Evolutionary conservation across 2,888 invertebrate species (phyloP), one percentile per base, ranked within the genome.

Genomic region (Nyleta sp.): DNA sequence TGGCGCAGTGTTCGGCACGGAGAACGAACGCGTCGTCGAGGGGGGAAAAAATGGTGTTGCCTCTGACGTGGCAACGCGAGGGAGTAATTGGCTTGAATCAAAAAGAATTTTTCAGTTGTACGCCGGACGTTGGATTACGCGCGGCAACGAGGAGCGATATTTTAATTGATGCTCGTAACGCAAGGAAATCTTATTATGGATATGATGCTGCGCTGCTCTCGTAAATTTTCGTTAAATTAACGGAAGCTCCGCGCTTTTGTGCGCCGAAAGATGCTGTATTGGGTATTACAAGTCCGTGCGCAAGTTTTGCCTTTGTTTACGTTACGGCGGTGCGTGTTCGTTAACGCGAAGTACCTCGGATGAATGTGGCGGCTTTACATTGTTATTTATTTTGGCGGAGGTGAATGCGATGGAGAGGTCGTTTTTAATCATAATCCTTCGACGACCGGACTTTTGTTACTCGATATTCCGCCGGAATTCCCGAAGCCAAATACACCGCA

Each of bases 141-240:
- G n/a, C n/a, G n/a, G n/a, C n/a, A n/a, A n/a, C 13, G 18, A 38
- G 44, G 8, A 53, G 28, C 42, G 6, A 35, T 65, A 53, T 44
- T 67, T 55, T 46, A 55, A 67, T 55, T 67, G 53, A 42, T 10
- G 20, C 2, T n/a, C 6, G 50, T 13, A 60, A 10, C 22, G 31
- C n/a, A n/a, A n/a, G n/a, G 13, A 35, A 48, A 18, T 7, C 15
- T 68, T 59, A 52, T 52, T 52, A 42, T 13, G 50, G 42, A 40
- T 70, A 50, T 33, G 50, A 22, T 33, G 18, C 42, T 42, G 28
- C 28, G 40, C 11, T 2, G 33, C 38, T 46, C 22, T 71, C 71
- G 53, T 71, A 72, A 55, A 72, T 72, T 72, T 72, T 64, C 62
- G 72, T 55, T 55, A 38, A 72, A 72, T 72, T 72, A 53, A 62